These are phyloP conservation scores for Cyanoderma ruficeps DNA, from an alignment of 2,113 vertebrate genomes.

Conservation along the genomic window DNA sequence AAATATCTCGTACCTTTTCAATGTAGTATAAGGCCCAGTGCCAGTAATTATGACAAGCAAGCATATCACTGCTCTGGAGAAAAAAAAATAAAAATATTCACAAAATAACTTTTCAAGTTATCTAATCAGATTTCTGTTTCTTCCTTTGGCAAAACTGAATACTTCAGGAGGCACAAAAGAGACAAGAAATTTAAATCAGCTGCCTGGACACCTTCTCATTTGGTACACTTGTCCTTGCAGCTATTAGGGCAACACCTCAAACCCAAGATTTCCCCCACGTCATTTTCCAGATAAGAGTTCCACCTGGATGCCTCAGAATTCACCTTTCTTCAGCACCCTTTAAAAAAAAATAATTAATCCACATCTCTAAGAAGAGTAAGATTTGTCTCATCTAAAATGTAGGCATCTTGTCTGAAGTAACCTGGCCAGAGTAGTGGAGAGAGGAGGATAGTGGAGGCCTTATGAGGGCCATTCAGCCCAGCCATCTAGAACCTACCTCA, in stretches of 20 bases:
- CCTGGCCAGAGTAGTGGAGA: neutral
- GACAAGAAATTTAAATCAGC: neutral
- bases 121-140: neutral
- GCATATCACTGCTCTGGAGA: constrained; percentile 81
- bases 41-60: constrained; percentile 96
- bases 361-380: neutral
- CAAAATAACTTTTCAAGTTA: neutral
- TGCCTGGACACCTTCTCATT: neutral
- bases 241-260: neutral
- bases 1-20: constrained; percentile 86
- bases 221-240: neutral
- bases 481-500: neutral
- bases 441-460: neutral
- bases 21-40: constrained; percentile 93
- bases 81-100: neutral
- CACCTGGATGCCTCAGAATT: neutral
- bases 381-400: neutral
- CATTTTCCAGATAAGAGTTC: neutral
- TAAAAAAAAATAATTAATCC: neutral
- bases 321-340: neutral
- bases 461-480: neutral
- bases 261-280: neutral
- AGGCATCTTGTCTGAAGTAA: neutral
- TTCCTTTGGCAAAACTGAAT: neutral
- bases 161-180: neutral